Evolutionary conservation across 2,797 vertebrate genomes (phyloP).

Genomic region (Sphaeramia orbicularis): DNA sequence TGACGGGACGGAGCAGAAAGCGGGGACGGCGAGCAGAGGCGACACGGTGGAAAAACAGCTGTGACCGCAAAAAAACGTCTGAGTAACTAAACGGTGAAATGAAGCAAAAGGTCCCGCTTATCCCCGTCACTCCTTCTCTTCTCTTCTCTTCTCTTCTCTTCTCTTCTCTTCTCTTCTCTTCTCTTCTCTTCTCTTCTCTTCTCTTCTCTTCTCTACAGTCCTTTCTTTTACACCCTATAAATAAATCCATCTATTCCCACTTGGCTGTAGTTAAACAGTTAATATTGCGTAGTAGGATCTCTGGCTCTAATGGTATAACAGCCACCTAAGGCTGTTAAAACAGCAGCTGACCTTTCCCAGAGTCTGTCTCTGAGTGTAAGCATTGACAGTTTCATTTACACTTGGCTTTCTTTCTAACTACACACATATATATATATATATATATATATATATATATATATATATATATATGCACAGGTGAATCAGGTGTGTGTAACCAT

Average conservation of each 20-base stretch:
- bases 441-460: no score
- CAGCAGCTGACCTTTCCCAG: constrained; percentile 20
- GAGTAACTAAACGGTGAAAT: constrained; percentile 48
- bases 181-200: constrained; percentile 6
- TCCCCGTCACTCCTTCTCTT: constrained; percentile 1
- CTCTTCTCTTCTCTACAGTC: constrained; percentile 1
- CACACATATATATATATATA: no score
- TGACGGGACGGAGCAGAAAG: constrained; percentile 30
- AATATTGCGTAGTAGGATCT: constrained; percentile 42
- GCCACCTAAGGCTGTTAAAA: constrained; percentile 52
- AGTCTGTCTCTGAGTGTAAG: constrained; percentile 9
- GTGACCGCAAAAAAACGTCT: constrained; percentile 54
- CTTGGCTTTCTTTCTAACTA: constrained; percentile 12
- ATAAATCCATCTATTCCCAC: constrained; percentile 34
- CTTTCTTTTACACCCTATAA: no score
- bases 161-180: no score
- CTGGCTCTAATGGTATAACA: constrained; percentile 47
- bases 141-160: no score
- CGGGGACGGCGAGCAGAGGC: constrained; percentile 21
- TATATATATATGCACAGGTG: no score
- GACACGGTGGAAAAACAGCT: constrained; percentile 63
- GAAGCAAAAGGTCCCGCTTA: constrained; percentile 20
- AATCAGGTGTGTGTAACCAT: no score
- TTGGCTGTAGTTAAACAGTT: constrained; percentile 50
- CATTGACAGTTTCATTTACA: constrained; percentile 3